A percentile compares a stretch with the other conserved stretches of the same genome.
Conservation (phyloP, 2,113 vertebrate species). For the Brachyhypopomus occidentalis region DNA sequence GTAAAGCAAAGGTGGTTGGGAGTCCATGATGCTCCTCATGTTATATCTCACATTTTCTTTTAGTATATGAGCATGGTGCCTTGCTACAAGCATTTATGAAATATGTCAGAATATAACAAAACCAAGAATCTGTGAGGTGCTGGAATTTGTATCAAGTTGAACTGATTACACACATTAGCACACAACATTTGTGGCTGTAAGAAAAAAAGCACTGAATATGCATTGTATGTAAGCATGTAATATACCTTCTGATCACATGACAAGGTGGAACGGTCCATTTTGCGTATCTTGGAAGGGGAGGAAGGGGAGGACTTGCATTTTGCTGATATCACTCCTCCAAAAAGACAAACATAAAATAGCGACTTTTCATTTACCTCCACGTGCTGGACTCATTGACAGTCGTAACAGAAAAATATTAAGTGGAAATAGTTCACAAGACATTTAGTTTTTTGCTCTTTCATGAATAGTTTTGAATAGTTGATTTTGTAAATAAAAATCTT, state of each 20-base stretch:
- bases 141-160: too few relatives aligned
- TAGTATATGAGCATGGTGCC: too few relatives aligned
- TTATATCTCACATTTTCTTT: too few relatives aligned
- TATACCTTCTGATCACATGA: constrained; percentile 77
- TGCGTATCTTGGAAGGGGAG: constrained; percentile 75
- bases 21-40: background rate
- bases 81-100: too few relatives aligned
- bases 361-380: background rate
- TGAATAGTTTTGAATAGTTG: too few relatives aligned
- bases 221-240: background rate
- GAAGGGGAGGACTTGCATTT: constrained; percentile 79
- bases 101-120: too few relatives aligned
- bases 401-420: background rate
- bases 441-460: too few relatives aligned
- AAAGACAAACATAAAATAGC: constrained; percentile 9
- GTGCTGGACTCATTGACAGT: background rate
- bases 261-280: constrained; percentile 74
- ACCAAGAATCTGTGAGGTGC: too few relatives aligned
- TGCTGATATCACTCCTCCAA: constrained; percentile 62
- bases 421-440: too few relatives aligned
- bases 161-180: background rate
- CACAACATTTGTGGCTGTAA: background rate
- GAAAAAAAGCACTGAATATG: background rate
- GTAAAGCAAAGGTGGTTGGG: constrained; percentile 16
- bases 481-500: too few relatives aligned